Evolutionary conservation across 1,140 invertebrate species (phyloP), one percentile per base, ranked within the genome.

Genomic region (Mycetomoellerius zeteki): DNA sequence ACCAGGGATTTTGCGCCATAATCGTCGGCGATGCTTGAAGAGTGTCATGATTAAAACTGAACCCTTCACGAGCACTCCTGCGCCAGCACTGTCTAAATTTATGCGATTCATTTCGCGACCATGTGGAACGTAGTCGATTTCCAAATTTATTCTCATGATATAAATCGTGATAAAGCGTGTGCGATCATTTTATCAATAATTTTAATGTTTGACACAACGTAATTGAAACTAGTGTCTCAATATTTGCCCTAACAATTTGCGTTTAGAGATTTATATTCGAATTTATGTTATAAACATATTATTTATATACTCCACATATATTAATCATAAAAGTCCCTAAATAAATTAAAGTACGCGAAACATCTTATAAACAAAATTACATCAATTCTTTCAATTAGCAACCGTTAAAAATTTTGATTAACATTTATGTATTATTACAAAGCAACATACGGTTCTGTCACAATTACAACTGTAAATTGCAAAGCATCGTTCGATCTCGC

Each of bases 11-110:
- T 67, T 76, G 62, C 76, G 62, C 19, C 85, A 65, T 86, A 81
- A 86, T 80, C 65, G 52, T 65, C 58, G 30, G 71, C 52, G 52
- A 75, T 81, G 33, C 64, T 81, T 69, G 43, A 71, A 82, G 77
- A 80, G 78, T 82, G 52, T 82, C 78, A 72, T 82, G 78, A 82
- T 82, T 82, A 82, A 81, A 81, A 71, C 52, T 56, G 50, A 43
- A 27, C 78, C 33, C 78, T 72, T 82, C 50, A 52, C 52, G 33
- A 30, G 30, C 50, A 14, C 64, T 71, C 3, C 21, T 54, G 10
- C 8, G 77, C 16, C 77, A 43, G 21, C 30, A 14, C 33, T 43
- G 21, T 27, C 10, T 56, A 71, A 58, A 56, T 19, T 82, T 71
- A 58, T 30, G 33, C 33, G 33, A 71, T 37, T 72, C 33, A 71